phyloP scores from a whole-genome alignment of 1,140 invertebrate genomes.

The Zaprionus nigranus region DNA sequence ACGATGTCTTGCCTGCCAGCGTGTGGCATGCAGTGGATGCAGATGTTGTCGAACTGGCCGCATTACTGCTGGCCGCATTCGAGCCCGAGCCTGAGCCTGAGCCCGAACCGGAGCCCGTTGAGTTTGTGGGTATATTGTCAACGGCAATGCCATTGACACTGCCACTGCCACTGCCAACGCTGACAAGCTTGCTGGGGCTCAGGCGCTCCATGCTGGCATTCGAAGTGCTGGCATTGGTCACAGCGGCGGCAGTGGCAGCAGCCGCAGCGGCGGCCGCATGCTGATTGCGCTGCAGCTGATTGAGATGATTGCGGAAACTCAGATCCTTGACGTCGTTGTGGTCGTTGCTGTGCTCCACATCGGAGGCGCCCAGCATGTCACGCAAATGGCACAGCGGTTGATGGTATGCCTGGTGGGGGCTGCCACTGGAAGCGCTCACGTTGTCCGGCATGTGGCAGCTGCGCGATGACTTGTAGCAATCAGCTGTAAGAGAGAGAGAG shows the following conservation, averaged over 20 bases:
- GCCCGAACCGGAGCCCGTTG: constrained; percentile 37
- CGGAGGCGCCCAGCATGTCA: constrained; percentile 80
- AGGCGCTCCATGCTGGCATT: constrained; percentile 42
- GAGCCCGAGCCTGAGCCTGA: background rate
- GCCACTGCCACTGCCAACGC: constrained; percentile 20
- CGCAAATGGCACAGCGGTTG: constrained; percentile 83
- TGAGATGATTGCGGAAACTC: constrained; percentile 81
- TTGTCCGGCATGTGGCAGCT: constrained; percentile 85
- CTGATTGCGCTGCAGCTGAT: constrained; percentile 72
- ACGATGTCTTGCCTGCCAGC: constrained; percentile 58
- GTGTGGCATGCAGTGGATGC: constrained; percentile 35
- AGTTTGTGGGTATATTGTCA: constrained; percentile 68
- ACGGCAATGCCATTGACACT: constrained; percentile 9
- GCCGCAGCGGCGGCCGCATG: constrained; percentile 56
- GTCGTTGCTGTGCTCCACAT: constrained; percentile 86
- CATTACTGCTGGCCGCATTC: constrained; percentile 43
- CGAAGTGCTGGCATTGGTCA: constrained; percentile 42
- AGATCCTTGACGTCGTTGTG: constrained; percentile 88
- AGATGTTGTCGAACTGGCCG: constrained; percentile 64
- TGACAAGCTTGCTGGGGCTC: constrained; percentile 28
- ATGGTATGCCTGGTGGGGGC: constrained; percentile 82
- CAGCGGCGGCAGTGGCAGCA: constrained; percentile 50
- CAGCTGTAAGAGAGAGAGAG: constrained; percentile 85
- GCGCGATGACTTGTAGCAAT: constrained; percentile 85
- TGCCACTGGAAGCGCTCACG: constrained; percentile 82